These are phyloP conservation scores for Periplaneta americana DNA, from an alignment of 1,140 invertebrate species.

Conservation along the genomic window DNA sequence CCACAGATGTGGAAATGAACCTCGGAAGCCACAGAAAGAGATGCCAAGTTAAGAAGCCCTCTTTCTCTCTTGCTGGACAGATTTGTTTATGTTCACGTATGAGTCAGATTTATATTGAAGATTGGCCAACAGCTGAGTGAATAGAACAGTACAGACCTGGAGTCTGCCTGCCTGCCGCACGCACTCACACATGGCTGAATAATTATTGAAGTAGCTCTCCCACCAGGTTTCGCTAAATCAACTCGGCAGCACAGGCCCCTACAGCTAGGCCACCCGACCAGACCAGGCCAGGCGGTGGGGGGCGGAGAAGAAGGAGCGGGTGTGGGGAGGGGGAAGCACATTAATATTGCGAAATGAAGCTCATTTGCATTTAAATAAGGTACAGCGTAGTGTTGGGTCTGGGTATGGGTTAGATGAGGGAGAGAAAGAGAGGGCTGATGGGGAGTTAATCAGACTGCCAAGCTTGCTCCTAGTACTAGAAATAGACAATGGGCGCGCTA, in stretches of 20 bases:
- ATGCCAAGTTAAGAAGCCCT: too few relatives aligned
- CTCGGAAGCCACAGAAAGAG: too few relatives aligned
- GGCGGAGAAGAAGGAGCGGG: conserved; percentile 7
- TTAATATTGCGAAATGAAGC: conserved; percentile 83
- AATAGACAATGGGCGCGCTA: background rate
- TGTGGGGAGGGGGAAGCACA: conserved; percentile 44
- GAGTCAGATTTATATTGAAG: background rate
- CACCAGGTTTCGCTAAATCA: conserved; percentile 9
- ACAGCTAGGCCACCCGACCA: background rate
- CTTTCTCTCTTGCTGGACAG: background rate
- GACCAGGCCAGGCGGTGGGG: background rate
- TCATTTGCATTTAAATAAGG: conserved; percentile 85
- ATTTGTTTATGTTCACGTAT: background rate
- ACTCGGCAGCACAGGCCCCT: background rate
- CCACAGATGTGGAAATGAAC: too few relatives aligned
- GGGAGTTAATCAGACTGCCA: background rate
- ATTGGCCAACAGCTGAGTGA: background rate
- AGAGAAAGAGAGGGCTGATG: conserved; percentile 18
- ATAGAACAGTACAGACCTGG: background rate
- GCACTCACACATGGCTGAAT: conserved; percentile 12
- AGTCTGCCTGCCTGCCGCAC: background rate
- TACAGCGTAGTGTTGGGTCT: conserved; percentile 23
- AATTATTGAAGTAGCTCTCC: conserved; percentile 9
- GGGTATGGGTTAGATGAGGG: conserved; percentile 33
- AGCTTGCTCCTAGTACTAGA: background rate